Evolutionary conservation across 2,888 invertebrate genomes (phyloP), one percentile per base, ranked within the genome.

Genomic region (Amblyjoppa proteus): DNA sequence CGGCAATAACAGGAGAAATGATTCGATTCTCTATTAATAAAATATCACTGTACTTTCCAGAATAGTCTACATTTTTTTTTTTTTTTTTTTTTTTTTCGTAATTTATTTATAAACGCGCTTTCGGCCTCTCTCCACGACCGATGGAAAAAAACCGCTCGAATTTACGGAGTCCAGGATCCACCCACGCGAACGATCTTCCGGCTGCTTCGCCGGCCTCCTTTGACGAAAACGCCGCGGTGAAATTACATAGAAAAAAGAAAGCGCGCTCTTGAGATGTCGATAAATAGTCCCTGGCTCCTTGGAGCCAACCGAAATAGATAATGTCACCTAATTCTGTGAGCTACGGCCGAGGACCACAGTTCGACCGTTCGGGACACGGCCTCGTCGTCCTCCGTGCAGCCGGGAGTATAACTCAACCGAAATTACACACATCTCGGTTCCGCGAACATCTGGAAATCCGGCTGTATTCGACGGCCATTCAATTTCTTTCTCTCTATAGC

Each of bases 261-360:
- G 51, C 69, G 73, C 75, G 83, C 84, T 86, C 83, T 80, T 64
- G 79, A 76, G 81, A 88, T 86, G 90, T 90, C 88, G 88, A 84
- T 90, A 88, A 86, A 85, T 86, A 31, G 28, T 69, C 51, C 66
- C 74, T 56, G 71, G 61, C 73, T 77, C 69, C 77, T 68, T 77
- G 64, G 79, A 81, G 13, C 28, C 20, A 81, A 87, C 89, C 76
- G 83, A 89, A 89, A 89, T 89, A 89, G 88, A 87, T 87, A 85
- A 86, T 88, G 89, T 88, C 89, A 87, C 88, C 85, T 85, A 88
- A 84, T 87, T 89, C 82, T 78, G 77, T 69, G 83, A 83, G 84
- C 73, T 34, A 20, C 51, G 51, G 66, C 16, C 5, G 68, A 58
- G 11, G 53, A 49, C 25, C 16, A 53, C 58, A n/a, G 58, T 13